A percentile compares a stretch with the other conserved stretches of the same genome.
These are phyloP conservation scores for Phyllotreta cruciferae DNA, from an alignment of 2,888 invertebrate species.

Conservation along the genomic window DNA sequence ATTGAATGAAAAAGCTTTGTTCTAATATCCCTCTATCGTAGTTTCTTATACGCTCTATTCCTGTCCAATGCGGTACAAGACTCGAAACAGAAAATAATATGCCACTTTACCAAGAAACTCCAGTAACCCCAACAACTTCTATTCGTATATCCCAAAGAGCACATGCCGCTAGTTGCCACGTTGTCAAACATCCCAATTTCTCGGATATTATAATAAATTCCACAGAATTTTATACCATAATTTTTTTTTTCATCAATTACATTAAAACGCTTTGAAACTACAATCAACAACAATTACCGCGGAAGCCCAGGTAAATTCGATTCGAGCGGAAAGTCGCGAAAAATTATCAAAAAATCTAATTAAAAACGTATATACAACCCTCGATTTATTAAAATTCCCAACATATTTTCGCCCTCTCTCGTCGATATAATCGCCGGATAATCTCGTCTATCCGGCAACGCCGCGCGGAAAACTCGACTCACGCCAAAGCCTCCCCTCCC, in stretches of 20 bases:
- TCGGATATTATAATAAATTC: too few relatives aligned
- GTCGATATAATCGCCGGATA: neutral
- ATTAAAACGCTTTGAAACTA: neutral
- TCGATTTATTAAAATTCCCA: constrained; percentile 5
- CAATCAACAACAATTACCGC: neutral
- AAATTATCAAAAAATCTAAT: constrained; percentile 4
- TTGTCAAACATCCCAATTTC: neutral
- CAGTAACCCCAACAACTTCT: constrained; percentile 34
- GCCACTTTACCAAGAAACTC: constrained; percentile 42
- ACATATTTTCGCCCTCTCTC: neutral
- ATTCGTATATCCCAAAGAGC: constrained; percentile 22
- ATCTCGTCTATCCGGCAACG: constrained; percentile 6
- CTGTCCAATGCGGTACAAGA: constrained; percentile 23
- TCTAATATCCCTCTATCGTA: neutral
- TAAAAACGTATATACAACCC: neutral
- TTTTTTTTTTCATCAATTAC: too few relatives aligned
- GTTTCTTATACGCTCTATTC: constrained; percentile 10
- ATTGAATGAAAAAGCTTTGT: constrained; percentile 6
- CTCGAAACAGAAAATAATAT: constrained; percentile 27
- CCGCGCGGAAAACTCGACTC: constrained; percentile 15
- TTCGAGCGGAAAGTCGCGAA: neutral
- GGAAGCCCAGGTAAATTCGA: neutral
- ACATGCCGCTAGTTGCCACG: neutral
- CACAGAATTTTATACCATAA: too few relatives aligned
- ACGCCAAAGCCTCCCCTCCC: constrained; percentile 39